Evolutionary conservation across 2,797 vertebrate species (phyloP).

Genomic region (Cetoscarus ocellatus): DNA sequence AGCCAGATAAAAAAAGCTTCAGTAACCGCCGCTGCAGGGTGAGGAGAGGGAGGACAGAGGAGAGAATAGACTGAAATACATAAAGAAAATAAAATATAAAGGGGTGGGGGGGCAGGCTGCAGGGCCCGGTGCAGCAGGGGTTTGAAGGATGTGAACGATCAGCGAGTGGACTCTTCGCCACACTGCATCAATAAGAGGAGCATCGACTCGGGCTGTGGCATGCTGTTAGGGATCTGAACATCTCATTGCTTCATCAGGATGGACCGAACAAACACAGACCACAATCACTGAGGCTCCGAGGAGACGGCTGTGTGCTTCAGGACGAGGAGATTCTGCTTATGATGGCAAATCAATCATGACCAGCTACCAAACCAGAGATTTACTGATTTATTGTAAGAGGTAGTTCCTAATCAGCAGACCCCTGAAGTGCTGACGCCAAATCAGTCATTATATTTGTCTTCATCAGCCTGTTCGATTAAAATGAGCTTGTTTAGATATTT

Average conservation of each 20-base stretch:
- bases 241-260: conserved; percentile 50
- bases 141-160: conserved; percentile 48
- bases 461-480: too few species aligned
- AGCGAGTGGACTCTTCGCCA: conserved; percentile 53
- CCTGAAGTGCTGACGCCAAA: too few species aligned
- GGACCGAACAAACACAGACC: conserved; percentile 55
- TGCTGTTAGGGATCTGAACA: conserved; percentile 55
- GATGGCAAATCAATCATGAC: conserved; percentile 27
- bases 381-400: background rate
- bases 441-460: too few species aligned
- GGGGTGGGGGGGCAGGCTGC: conserved; percentile 1
- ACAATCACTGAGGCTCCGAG: conserved; percentile 54
- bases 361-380: conserved; percentile 2
- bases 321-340: conserved; percentile 2
- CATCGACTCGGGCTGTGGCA: conserved; percentile 59
- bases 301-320: background rate
- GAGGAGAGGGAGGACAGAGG: conserved; percentile 38
- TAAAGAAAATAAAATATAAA: conserved; percentile 18
- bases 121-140: conserved; percentile 10
- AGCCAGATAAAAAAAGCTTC: conserved; percentile 73
- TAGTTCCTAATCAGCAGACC: too few species aligned
- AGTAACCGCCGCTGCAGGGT: conserved; percentile 69
- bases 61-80: conserved; percentile 39
- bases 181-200: conserved; percentile 53
- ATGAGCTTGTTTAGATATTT: background rate